Conservation (phyloP, 2,797 vertebrate genomes). For the Lacerta bilineata region DNA sequence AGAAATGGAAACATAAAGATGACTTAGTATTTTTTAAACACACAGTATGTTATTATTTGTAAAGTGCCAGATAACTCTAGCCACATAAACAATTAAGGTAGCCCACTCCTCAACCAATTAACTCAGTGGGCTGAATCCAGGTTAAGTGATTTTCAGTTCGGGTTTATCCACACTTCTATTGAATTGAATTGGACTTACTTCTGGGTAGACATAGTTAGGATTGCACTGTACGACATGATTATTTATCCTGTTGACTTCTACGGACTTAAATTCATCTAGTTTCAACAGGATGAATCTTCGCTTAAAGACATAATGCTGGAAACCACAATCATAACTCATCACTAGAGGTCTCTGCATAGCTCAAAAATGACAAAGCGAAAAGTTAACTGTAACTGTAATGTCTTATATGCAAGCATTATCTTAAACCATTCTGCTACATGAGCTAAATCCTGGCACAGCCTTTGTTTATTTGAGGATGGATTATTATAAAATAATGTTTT, state of each 20-base stretch:
- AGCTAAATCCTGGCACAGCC: neutral
- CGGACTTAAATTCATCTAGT: neutral
- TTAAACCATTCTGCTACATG: neutral
- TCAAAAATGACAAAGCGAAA: constrained; percentile 25
- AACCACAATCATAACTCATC: neutral
- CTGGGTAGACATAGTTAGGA: too few species aligned
- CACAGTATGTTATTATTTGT: neutral
- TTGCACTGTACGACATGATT: neutral
- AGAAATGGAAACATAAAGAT: neutral
- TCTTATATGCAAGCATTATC: neutral
- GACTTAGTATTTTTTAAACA: neutral
- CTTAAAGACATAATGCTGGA: neutral
- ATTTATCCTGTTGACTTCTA: neutral
- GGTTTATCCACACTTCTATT: too few species aligned
- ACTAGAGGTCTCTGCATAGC: constrained; percentile 1
- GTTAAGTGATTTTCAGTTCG: neutral
- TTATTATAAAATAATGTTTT: constrained; percentile 5
- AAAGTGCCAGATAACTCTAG: neutral
- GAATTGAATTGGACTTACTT: too few species aligned
- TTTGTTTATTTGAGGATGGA: neutral
- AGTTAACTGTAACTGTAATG: neutral
- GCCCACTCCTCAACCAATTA: neutral
- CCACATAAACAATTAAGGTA: neutral
- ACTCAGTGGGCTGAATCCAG: neutral
- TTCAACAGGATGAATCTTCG: neutral